Conservation (phyloP, 1,140 invertebrate species). For the Euura lappo region DNA sequence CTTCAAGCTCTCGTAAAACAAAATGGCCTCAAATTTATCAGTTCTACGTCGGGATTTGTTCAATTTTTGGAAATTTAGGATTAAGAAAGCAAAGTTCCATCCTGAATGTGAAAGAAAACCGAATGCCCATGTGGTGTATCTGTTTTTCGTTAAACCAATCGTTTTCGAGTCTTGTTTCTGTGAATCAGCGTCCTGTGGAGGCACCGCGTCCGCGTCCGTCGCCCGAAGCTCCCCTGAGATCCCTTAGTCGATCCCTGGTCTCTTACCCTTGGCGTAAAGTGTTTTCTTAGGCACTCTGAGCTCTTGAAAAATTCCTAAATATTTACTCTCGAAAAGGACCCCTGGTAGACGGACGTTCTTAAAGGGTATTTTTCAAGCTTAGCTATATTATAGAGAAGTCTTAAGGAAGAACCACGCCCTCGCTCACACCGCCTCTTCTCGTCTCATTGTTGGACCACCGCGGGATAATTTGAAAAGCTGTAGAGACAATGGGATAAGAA, state of each 20-base stretch:
- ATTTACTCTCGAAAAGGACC: slow-evolving; percentile 49
- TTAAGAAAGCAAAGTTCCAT: no score
- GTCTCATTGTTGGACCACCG: no score
- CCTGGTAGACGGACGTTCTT: slow-evolving; percentile 22
- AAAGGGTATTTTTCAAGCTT: background rate
- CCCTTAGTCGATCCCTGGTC: slow-evolving; percentile 9
- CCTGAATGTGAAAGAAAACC: background rate
- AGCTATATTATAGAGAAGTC: background rate
- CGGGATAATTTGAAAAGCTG: no score
- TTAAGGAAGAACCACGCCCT: background rate
- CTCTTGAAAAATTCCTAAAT: slow-evolving; percentile 56
- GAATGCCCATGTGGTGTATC: background rate
- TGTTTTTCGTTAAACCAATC: background rate
- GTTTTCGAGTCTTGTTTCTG: no score
- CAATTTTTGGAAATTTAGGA: no score
- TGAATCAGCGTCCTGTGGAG: no score
- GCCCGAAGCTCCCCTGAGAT: slow-evolving; percentile 16
- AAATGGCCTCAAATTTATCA: no score
- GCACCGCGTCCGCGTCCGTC: no score
- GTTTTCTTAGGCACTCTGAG: slow-evolving; percentile 55
- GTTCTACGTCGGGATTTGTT: no score
- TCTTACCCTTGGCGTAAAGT: slow-evolving; percentile 40
- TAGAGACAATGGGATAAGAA: no score
- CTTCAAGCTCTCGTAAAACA: no score
- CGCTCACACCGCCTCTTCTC: no score